Conservation (phyloP, 2,113 vertebrate genomes). For the Danio rerio region GRCz12tu NC_133190.1:22166501-22167000, state of each 20-base stretch:
- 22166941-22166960: constrained; percentile 82
- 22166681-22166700: constrained; percentile 35
- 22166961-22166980: constrained; percentile 66
- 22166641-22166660: constrained; percentile 37
- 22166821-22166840: constrained; percentile 59
- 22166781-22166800: constrained; percentile 47
- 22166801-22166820: constrained; percentile 35
- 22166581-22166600: constrained; percentile 60
- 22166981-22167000: constrained; percentile 78
- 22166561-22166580: constrained; percentile 63
- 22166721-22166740: constrained; percentile 32
- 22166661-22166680: constrained; percentile 41
- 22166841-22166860: constrained; percentile 47
- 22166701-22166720: constrained; percentile 56
- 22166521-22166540: constrained; percentile 65
- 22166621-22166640: constrained; percentile 59
- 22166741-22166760: constrained; percentile 56
- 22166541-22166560: constrained; percentile 58
- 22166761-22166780: constrained; percentile 52
- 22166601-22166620: constrained; percentile 48
- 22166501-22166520: constrained; percentile 71
- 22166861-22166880: constrained; percentile 60
- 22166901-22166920: constrained; percentile 64
- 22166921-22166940: constrained; percentile 87
- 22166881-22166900: constrained; percentile 59